These are phyloP conservation scores for Diarsia rubi DNA, from an alignment of 2,888 invertebrate species.

Conservation along the genomic window DNA sequence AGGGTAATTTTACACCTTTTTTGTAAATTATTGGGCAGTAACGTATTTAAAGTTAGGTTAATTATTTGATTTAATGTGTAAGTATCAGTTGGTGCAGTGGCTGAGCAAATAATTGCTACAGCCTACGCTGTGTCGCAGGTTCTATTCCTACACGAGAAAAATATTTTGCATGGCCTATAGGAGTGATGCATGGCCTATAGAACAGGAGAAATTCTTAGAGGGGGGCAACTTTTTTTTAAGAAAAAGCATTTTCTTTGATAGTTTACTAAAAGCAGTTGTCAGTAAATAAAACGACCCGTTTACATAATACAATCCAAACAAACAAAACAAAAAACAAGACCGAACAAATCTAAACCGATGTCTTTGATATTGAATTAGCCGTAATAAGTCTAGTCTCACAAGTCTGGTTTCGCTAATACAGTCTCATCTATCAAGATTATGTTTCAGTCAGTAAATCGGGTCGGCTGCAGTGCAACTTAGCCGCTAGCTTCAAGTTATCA, in stretches of 20 bases:
- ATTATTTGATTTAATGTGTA: too few relatives aligned
- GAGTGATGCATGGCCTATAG: too few relatives aligned
- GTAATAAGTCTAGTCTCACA: constrained; percentile 26
- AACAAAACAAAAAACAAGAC: constrained; percentile 3
- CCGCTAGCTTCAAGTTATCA: constrained; percentile 37
- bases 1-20: too few relatives aligned
- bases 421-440: constrained; percentile 52
- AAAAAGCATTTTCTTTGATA: not conserved
- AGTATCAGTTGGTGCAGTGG: too few relatives aligned
- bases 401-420: constrained; percentile 23
- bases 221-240: too few relatives aligned
- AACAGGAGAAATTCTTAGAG: too few relatives aligned
- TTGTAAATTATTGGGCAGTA: too few relatives aligned
- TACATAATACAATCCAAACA: not conserved
- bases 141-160: too few relatives aligned
- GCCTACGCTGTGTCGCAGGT: too few relatives aligned
- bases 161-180: too few relatives aligned
- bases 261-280: not conserved
- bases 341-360: constrained; percentile 14
- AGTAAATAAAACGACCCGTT: not conserved
- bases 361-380: constrained; percentile 32
- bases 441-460: constrained; percentile 33
- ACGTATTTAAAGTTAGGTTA: too few relatives aligned
- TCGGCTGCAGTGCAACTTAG: constrained; percentile 37
- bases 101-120: too few relatives aligned